phyloP scores from a whole-genome alignment of 2,113 vertebrate species.

The Tychaedon coryphoeus region DNA sequence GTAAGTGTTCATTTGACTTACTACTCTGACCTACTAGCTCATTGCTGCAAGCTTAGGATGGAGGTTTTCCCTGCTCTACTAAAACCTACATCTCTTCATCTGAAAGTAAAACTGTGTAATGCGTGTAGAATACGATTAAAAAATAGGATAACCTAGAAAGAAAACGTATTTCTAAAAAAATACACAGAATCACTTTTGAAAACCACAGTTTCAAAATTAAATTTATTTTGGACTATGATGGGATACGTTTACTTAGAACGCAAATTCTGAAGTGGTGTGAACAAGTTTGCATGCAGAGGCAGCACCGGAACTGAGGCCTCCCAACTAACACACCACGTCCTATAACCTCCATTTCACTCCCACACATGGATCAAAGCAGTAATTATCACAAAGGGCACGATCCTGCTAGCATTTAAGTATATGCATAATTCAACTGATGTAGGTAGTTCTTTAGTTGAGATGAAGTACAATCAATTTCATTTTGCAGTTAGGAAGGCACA shows the following conservation, averaged over 20 bases:
- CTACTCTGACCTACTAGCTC: background rate
- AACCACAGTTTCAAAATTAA: background rate
- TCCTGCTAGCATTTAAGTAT: background rate
- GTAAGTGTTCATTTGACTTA: background rate
- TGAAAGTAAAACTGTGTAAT: background rate
- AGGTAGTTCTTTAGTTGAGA: background rate
- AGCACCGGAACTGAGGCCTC: background rate
- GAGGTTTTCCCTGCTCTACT: background rate
- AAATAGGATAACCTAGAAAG: background rate
- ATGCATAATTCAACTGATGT: background rate
- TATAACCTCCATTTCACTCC: background rate
- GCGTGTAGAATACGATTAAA: background rate
- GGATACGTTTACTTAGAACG: background rate
- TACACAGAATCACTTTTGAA: background rate
- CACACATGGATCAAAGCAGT: background rate
- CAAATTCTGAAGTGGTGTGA: background rate
- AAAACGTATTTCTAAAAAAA: background rate
- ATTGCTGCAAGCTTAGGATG: background rate
- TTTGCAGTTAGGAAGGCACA: background rate
- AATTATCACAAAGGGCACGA: background rate
- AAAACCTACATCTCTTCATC: background rate
- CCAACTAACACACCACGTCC: fast-evolving
- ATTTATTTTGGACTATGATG: background rate
- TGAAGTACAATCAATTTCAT: background rate
- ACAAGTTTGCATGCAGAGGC: background rate